Percentiles rank a stretch among this genome's conserved stretches.
Conservation (phyloP, 2,113 vertebrate species). For the Elachura formosa region DNA sequence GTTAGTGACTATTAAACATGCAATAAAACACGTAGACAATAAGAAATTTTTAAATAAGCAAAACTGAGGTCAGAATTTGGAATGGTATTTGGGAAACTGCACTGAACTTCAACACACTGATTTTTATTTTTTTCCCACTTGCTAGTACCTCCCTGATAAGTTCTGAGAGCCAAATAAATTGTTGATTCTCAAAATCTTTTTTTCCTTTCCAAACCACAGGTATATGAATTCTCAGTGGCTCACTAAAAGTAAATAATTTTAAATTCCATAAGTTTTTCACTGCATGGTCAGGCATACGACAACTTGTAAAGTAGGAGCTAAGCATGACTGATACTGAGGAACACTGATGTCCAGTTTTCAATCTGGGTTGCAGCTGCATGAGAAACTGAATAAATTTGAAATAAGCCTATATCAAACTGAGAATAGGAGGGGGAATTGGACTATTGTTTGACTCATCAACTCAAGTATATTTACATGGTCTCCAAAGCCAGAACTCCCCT, state of each 20-base stretch:
- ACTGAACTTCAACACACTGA: not conserved
- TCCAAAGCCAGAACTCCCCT: not conserved
- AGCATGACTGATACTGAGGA: not conserved
- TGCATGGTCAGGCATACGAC: not conserved
- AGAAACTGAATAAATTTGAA: not conserved
- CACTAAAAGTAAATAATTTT: not conserved
- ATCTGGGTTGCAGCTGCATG: not conserved
- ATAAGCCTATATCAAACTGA: not conserved
- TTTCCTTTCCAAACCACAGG: not conserved
- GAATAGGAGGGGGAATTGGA: rapidly evolving
- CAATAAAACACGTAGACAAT: not conserved
- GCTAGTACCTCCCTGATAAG: not conserved
- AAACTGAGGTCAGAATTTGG: not conserved
- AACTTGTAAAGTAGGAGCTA: not conserved
- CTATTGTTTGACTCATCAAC: not conserved
- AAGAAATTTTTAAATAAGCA: not conserved
- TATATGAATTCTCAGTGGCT: not conserved
- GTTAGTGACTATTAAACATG: not conserved
- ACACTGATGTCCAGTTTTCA: not conserved
- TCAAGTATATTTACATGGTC: not conserved
- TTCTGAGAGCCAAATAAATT: not conserved
- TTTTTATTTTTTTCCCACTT: not conserved
- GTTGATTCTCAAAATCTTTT: not conserved
- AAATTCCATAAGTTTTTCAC: not conserved
- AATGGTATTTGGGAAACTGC: not conserved